Percentiles rank a stretch among this genome's conserved stretches.
Conservation (phyloP, 2,113 vertebrate genomes). For the Hyperoodon ampullatus region DNA sequence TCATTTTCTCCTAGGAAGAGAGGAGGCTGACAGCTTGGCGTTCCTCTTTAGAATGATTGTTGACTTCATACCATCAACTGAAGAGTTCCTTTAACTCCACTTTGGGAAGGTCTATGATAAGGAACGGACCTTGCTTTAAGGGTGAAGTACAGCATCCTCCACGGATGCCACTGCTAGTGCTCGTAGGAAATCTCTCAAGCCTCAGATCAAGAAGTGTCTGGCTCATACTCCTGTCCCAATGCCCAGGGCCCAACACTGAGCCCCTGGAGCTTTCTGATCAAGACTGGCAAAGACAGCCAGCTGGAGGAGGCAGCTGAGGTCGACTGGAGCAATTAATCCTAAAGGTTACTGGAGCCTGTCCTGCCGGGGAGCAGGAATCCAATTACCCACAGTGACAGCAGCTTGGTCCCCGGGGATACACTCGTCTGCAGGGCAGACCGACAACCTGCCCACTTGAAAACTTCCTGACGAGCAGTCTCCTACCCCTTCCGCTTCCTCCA, state of each 20-base stretch:
- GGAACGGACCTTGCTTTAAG: background rate
- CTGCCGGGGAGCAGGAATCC: constrained; percentile 70
- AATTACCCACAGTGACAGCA: constrained; percentile 74
- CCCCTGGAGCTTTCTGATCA: constrained; percentile 52
- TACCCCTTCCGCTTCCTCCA: background rate
- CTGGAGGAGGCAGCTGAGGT: constrained; percentile 51
- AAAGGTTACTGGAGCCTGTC: constrained; percentile 72
- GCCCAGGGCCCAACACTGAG: background rate
- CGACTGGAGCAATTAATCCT: constrained; percentile 75
- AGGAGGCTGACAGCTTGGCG: background rate
- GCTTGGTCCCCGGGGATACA: constrained; percentile 40
- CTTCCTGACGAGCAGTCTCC: constrained; percentile 21
- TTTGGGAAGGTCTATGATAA: background rate
- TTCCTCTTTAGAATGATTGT: background rate
- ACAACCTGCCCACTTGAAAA: constrained; percentile 62
- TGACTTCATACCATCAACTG: background rate
- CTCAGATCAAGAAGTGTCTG: background rate
- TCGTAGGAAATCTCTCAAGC: background rate
- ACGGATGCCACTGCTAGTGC: background rate
- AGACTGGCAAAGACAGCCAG: constrained; percentile 43
- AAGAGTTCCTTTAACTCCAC: background rate
- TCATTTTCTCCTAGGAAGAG: background rate
- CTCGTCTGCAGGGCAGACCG: background rate
- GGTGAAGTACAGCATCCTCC: background rate
- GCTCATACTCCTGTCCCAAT: background rate